Evolutionary conservation across 2,113 vertebrate species (phyloP).

Genomic region (Rhagologus leucostigma): DNA sequence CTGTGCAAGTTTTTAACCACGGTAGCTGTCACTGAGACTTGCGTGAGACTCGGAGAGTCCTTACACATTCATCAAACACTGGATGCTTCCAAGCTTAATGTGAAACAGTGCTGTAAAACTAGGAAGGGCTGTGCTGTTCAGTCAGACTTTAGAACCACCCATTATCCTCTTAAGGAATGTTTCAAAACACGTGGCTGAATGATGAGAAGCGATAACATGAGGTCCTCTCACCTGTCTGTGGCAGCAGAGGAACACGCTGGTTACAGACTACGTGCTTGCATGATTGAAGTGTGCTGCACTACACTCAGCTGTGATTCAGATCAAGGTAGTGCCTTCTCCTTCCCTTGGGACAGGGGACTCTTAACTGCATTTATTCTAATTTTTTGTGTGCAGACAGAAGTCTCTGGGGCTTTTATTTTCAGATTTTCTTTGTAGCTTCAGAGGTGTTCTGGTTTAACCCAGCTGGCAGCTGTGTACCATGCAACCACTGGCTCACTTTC

Average conservation of each 20-base stretch:
- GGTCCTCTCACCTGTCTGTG: neutral
- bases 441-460: neutral
- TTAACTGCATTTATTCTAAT: neutral
- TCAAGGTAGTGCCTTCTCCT: neutral
- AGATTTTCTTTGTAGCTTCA: neutral
- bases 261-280: accelerated
- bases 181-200: neutral
- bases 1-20: neutral
- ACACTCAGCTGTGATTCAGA: neutral
- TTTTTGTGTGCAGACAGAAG: neutral
- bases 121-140: neutral
- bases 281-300: neutral
- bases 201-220: neutral
- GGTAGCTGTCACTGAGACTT: neutral
- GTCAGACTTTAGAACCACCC: neutral
- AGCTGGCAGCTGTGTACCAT: neutral
- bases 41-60: accelerated
- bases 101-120: neutral
- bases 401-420: neutral
- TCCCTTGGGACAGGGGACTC: neutral
- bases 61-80: neutral
- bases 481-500: neutral
- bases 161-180: neutral
- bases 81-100: neutral
- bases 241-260: neutral